Percentiles rank a stretch among this genome's conserved stretches.
Evolutionary conservation across 1,140 invertebrate species (phyloP).

Genomic region (Stratiolaelaps scimitus): DNA sequence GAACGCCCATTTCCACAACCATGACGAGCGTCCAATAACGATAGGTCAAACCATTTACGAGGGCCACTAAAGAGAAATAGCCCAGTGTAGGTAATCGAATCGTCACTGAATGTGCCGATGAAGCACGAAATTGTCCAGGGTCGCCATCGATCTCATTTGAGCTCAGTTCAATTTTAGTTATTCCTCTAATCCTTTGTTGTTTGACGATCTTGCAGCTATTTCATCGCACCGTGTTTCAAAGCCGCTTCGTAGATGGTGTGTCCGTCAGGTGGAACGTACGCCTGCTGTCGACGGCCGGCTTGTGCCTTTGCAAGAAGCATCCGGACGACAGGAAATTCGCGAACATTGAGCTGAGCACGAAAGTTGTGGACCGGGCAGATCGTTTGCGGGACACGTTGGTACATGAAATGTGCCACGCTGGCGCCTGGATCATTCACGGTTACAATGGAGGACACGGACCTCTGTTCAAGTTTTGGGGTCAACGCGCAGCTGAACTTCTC

Average conservation of each 20-base stretch:
- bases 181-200: not conserved
- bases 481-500: not conserved
- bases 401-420: constrained; percentile 20
- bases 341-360: constrained; percentile 50
- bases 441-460: not conserved
- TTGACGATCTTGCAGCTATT: not conserved
- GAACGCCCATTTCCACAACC: too few species aligned
- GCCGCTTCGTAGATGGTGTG: constrained; percentile 44
- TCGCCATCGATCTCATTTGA: too few species aligned
- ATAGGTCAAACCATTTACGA: too few species aligned
- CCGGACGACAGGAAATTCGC: constrained; percentile 40
- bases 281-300: constrained; percentile 62
- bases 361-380: constrained; percentile 40
- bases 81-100: too few species aligned
- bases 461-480: constrained; percentile 25
- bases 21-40: too few species aligned
- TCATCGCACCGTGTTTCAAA: constrained; percentile 13
- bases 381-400: constrained; percentile 4
- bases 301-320: constrained; percentile 45
- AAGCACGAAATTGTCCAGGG: too few species aligned
- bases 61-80: too few species aligned
- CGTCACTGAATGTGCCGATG: too few species aligned
- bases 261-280: constrained; percentile 61
- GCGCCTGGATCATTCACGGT: constrained; percentile 1
- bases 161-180: not conserved